Evolutionary conservation across 2,888 invertebrate genomes (phyloP), one percentile per base, ranked within the genome.

Genomic region (Prionchulus punctatus): DNA sequence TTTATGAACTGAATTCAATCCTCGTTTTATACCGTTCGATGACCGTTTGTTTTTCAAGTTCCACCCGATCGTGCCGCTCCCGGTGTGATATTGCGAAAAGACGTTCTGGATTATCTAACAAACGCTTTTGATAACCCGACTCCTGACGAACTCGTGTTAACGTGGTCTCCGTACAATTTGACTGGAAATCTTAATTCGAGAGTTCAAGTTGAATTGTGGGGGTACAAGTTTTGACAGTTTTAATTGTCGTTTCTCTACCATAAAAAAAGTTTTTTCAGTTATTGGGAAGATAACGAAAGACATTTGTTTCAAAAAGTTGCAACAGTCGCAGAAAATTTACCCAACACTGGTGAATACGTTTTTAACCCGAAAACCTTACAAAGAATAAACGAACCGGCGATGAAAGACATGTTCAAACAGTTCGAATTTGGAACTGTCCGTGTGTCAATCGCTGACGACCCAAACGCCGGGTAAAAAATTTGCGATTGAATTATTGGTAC

Each of bases 381-480:
- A 2, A 3, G 54, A 25, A 51, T 23, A 12, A 12, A 21, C 47
- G 47, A 54, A 18, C 53, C 31, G 2, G 27, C 2, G 1, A 3
- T 25, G 28, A 45, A 36, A 55, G 60, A 66, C 53, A 62, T 64
- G 4, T 66, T 62, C 62, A 61, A 62, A 53, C 60, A 61, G 49
- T 66, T 62, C 57, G 63, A 64, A 42, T 65, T 66, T 47, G 66
- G 66, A 12, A 62, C 65, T 36, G 61, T 66, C 1, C 65, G 64
- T 57, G 63, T 66, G 1, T 59, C 63, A 2, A 47, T 65, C 7
- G 47, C 62, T 1, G 64, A 62, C 30, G 42, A 53, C 18, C 49
- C 53, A n/a, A 61, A 7, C 23, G 47, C 47, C 23, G 47, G 47
- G 47, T 45, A 36, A n/a, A n/a, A n/a, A n/a, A n/a, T n/a, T n/a